Evolutionary conservation across 1,140 invertebrate genomes (phyloP).

Genomic region (Lerema accius): DNA sequence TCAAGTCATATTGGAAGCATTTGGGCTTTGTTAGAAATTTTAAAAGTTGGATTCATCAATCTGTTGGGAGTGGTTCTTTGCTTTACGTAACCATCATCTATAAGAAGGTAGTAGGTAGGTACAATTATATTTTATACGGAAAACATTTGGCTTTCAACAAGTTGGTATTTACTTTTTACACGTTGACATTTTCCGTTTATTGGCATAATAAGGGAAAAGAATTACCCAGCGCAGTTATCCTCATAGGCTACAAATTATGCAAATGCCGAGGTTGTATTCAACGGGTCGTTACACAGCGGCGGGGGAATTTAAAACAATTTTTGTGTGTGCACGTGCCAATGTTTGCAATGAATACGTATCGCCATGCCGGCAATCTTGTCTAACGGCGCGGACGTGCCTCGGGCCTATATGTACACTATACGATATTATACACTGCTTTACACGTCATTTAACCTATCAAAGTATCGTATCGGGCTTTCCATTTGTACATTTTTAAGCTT

Average conservation of each 20-base stretch:
- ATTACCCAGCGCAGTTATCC: constrained; percentile 33
- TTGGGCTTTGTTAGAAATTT: no score
- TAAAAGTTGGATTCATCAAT: no score
- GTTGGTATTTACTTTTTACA: constrained; percentile 14
- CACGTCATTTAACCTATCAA: constrained; percentile 26
- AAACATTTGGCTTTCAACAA: neutral
- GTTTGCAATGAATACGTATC: constrained; percentile 51
- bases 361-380: constrained; percentile 20
- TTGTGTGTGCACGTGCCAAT: constrained; percentile 57
- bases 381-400: constrained; percentile 50
- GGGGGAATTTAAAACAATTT: constrained; percentile 66
- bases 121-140: no score
- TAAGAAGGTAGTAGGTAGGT: no score
- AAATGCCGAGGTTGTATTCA: constrained; percentile 53
- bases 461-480: constrained; percentile 4
- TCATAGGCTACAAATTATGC: constrained; percentile 51
- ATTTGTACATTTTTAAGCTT: constrained; percentile 8
- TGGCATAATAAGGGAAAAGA: constrained; percentile 24
- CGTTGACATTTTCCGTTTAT: constrained; percentile 18
- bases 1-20: no score
- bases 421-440: constrained; percentile 28
- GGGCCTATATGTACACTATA: no score
- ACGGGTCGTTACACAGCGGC: constrained; percentile 44
- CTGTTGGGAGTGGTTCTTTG: no score
- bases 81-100: no score